Conservation (phyloP, 2,113 vertebrate genomes). For the Hippocampus zosterae region DNA sequence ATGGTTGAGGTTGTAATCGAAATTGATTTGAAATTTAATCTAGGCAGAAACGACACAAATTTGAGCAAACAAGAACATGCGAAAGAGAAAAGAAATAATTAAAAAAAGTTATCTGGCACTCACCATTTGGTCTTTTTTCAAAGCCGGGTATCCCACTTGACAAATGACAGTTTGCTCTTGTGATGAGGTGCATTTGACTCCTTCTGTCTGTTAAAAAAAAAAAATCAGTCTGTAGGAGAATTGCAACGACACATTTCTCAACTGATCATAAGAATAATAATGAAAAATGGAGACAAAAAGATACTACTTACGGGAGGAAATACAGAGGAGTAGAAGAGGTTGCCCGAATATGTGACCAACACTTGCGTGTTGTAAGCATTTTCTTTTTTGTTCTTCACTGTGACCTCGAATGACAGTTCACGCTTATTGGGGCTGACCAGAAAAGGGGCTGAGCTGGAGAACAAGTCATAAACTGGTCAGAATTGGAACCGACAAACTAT, state of each 20-base stretch:
- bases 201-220: conserved; percentile 71
- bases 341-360: conserved; percentile 75
- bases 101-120: background rate
- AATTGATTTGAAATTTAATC: conserved; percentile 81
- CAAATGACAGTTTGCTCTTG: conserved; percentile 73
- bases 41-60: conserved; percentile 31
- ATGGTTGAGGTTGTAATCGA: conserved; percentile 83
- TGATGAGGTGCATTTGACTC: conserved; percentile 76
- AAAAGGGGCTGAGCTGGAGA: conserved; percentile 72
- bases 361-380: conserved; percentile 85
- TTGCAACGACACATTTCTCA: background rate
- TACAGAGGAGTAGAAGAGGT: conserved; percentile 82
- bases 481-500: too few relatives aligned
- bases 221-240: background rate
- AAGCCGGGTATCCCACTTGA: conserved; percentile 81
- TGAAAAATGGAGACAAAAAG: background rate
- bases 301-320: conserved; percentile 69
- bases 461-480: conserved; percentile 23
- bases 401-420: conserved; percentile 75
- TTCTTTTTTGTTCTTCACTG: conserved; percentile 80
- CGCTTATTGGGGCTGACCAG: conserved; percentile 78
- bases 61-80: background rate
- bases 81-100: background rate
- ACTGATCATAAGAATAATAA: background rate
- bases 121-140: conserved; percentile 78